These are phyloP conservation scores for Atta colombica DNA, from an alignment of 1,140 invertebrate genomes.

Conservation along the genomic window DNA sequence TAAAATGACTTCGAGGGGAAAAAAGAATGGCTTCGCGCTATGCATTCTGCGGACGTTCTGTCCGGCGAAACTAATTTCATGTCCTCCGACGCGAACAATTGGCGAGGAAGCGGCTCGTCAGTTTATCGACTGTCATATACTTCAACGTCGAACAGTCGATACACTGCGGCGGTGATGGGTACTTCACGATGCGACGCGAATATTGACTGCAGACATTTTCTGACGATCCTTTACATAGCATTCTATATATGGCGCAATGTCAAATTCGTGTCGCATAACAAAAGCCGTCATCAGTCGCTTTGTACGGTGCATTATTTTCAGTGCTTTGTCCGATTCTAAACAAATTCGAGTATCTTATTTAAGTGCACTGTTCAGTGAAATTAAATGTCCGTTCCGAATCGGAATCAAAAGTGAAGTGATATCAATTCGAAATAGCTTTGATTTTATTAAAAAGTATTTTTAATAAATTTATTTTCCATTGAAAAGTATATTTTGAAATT, in stretches of 20 bases:
- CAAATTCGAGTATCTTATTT: neutral
- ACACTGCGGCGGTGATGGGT: conserved; percentile 31
- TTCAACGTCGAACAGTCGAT: conserved; percentile 45
- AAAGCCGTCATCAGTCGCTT: conserved; percentile 16
- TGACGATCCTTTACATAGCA: conserved; percentile 22
- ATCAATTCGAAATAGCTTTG: neutral
- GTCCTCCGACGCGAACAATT: conserved; percentile 39
- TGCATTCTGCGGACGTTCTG: neutral
- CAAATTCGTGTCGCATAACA: conserved; percentile 22
- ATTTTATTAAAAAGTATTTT: neutral
- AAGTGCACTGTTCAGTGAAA: neutral
- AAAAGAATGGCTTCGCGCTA: neutral
- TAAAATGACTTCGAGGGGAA: neutral
- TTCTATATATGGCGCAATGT: conserved; percentile 16
- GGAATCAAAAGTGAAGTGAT: neutral
- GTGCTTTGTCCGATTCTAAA: neutral
- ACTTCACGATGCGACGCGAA: conserved; percentile 48
- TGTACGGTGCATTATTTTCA: conserved; percentile 12
- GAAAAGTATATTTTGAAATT: neutral
- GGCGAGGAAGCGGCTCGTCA: conserved; percentile 49
- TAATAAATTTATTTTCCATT: neutral
- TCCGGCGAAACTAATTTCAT: conserved; percentile 49
- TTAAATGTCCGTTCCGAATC: neutral
- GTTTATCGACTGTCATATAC: conserved; percentile 57
- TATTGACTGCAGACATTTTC: conserved; percentile 56